Evolutionary conservation across 2,113 vertebrate species (phyloP).

Genomic region (Carassius auratus): DNA sequence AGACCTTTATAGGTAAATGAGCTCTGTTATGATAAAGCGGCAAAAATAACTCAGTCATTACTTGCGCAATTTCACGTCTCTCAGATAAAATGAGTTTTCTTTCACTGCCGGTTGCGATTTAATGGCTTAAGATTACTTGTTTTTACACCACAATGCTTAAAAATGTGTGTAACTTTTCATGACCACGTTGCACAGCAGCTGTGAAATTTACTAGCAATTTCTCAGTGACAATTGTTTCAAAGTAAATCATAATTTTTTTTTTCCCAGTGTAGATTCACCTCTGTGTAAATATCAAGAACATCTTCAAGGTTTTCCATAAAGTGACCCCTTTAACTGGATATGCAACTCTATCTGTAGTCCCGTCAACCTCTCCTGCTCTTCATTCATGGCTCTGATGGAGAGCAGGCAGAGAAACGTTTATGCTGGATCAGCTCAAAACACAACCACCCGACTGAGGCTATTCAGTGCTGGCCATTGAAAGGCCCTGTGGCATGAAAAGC

Average conservation of each 20-base stretch:
- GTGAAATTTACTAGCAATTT: background rate
- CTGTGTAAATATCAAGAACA: too few relatives aligned
- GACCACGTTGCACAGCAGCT: too few relatives aligned
- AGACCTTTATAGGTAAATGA: background rate
- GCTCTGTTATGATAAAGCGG: background rate
- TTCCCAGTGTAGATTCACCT: too few relatives aligned
- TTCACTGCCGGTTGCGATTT: too few relatives aligned
- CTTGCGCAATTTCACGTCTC: too few relatives aligned
- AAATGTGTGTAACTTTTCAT: too few relatives aligned
- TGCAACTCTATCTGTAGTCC: constrained; percentile 12
- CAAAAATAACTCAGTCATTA: too few relatives aligned
- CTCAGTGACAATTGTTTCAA: background rate
- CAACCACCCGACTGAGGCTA: constrained; percentile 41
- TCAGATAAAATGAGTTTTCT: too few relatives aligned
- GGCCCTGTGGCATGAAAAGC: constrained; percentile 19
- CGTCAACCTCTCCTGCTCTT: constrained; percentile 21
- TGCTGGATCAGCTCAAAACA: constrained; percentile 56
- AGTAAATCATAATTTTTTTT: background rate
- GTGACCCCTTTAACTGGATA: background rate
- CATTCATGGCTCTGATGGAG: constrained; percentile 26
- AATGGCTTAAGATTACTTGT: too few relatives aligned
- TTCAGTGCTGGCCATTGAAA: constrained; percentile 49
- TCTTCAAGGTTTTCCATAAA: background rate
- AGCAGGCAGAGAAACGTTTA: constrained; percentile 35
- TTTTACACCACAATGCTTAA: too few relatives aligned